Evolutionary conservation across 2,113 vertebrate genomes (phyloP), one percentile per base, ranked within the genome.

Genomic region (Taurulus bubalis): DNA sequence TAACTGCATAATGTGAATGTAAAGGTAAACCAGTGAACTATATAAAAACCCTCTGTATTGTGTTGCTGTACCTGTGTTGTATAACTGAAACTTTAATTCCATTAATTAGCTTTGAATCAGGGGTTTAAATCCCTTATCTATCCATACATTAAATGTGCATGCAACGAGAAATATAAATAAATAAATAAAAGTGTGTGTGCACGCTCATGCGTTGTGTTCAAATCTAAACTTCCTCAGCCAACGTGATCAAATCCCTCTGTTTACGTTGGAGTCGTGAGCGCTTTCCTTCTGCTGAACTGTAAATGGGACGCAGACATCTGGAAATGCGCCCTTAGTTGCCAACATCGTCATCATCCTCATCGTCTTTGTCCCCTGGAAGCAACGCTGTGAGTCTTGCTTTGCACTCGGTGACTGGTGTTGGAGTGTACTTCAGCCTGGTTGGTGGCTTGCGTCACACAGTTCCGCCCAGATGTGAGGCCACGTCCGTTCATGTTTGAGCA

Each of bases 281-380:
- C 28, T 20, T 66, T 8, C 49, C 79, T 72, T 80, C 71, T 75
- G 77, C 69, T 45, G 60, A 49, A 24, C 51, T 9, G 34, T 77
- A 92, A 76, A 38, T 49, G 82, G 76, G 72, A 71, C 51, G n/a
- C 77, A 83, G 63, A 83, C 82, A 66, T 90, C 84, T 91, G 89
- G 89, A 75, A 88, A 56, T 22, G 38, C 34, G 55, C 11, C 56
- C 20, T 45, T 45, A 16, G 14, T 53, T 6, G 30, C 66, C 47
- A 62, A 55, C 71, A 72, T 14, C 40, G 12, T 11, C 40, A 14
- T 60, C 72, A 26, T 42, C 71, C 47, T 42, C 36, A 58, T 70
- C 67, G 28, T 40, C 47, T 16, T 36, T 2, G 34, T 12, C 32
- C 51, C 24, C 47, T 6, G 34, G 45, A 82, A 55, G 68, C 26